Percentiles rank a stretch among this genome's conserved stretches.
Evolutionary conservation across 2,113 vertebrate species (phyloP).

Genomic region (Mystacornis crossleyi): DNA sequence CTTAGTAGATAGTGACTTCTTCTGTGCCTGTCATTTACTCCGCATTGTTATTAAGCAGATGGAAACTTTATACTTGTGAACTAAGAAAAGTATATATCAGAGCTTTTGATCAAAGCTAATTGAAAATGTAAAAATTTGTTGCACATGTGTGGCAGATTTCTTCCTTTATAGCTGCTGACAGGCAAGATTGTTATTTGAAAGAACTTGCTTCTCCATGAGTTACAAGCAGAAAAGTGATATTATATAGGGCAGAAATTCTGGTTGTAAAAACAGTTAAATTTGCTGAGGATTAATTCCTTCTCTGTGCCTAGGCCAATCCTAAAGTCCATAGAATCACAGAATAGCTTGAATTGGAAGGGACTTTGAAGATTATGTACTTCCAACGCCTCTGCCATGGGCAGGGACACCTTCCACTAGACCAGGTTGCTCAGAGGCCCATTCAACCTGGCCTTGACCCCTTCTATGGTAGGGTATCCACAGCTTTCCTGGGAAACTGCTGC

Average conservation of each 20-base stretch:
- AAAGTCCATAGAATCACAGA: not conserved
- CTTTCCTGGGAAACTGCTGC: too few species aligned
- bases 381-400: not conserved
- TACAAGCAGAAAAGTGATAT: not conserved
- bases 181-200: not conserved
- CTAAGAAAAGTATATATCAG: not conserved
- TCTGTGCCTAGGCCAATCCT: not conserved
- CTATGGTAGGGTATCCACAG: not conserved
- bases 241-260: not conserved
- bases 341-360: not conserved
- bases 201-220: not conserved
- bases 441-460: not conserved
- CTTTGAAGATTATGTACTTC: not conserved
- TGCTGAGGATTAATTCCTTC: not conserved
- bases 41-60: conserved; percentile 13
- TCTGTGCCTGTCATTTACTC: not conserved
- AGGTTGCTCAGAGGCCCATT: not conserved
- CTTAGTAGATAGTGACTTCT: not conserved
- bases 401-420: not conserved
- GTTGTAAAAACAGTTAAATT: not conserved
- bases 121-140: not conserved
- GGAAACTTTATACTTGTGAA: not conserved
- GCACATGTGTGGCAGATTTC: not conserved
- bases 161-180: not conserved
- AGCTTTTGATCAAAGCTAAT: not conserved